Evolutionary conservation across 2,113 vertebrate genomes (phyloP), one percentile per base, ranked within the genome.

Genomic region (Lepisosteus oculatus): DNA sequence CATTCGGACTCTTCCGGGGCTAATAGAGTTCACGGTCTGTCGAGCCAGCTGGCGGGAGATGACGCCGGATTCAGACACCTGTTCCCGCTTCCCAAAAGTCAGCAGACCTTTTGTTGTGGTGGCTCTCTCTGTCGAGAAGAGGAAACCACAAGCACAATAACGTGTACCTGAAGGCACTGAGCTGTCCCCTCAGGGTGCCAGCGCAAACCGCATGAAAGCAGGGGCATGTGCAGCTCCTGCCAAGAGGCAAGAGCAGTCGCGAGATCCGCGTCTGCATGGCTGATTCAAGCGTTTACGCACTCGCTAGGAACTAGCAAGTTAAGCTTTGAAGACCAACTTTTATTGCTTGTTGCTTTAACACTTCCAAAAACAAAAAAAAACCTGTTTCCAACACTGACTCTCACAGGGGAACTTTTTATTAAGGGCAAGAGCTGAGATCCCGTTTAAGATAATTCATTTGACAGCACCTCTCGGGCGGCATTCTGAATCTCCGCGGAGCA

Each of bases 71-170:
- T 41, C 43, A 67, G 65, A 72, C 71, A 72, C 71, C 71, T 72
- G 71, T 63, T 72, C 64, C 55, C 57, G 29, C 57, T 43, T 55
- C 65, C 15, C 44, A 72, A 56, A 57, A 72, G 67, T 57, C 43
- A 72, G 55, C 55, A 66, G 65, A 67, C 54, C 65, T 61, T 72
- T 72, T 72, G 71, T 72, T 72, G 63, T 72, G 71, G 63, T 44
- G 42, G 45, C 42, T 66, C 45, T 72, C 63, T 55, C 43, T 47
- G 70, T 43, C 12, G 44, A 57, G 17, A 17, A 14, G 12, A 43
- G 71, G 67, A 72, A 72, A 59, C 71, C 71, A 72, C 71, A 72
- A 72, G 43, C 44, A 45, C n/a, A 55, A 14, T 59, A 15, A 57
- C 44, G 54, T 59, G 6, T 57, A 55, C 55, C 63, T n/a, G n/a